Evolutionary conservation across 2,797 vertebrate species (phyloP).

Genomic region (Anolis apletophallus): DNA sequence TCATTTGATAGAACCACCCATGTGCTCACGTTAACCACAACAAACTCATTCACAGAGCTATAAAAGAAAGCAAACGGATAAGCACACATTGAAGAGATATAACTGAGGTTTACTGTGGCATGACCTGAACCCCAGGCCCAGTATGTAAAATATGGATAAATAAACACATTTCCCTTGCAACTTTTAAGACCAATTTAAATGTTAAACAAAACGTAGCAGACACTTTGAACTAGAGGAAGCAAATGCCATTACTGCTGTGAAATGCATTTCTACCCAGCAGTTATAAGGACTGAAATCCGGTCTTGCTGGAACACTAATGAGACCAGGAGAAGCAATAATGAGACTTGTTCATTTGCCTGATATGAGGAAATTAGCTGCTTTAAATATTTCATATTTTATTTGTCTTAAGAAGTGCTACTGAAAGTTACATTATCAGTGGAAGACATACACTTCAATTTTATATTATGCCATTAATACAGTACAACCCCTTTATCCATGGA

Average conservation of each 20-base stretch:
- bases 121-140: conserved; percentile 57
- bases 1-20: conserved; percentile 29
- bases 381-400: conserved; percentile 70
- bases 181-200: conserved; percentile 71
- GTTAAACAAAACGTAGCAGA: conserved; percentile 59
- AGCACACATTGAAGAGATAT: conserved; percentile 29
- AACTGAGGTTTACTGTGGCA: conserved; percentile 42
- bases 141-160: conserved; percentile 67
- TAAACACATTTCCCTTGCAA: conserved; percentile 66
- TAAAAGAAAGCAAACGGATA: conserved; percentile 46
- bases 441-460: conserved; percentile 16
- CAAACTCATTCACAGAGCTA: conserved; percentile 33
- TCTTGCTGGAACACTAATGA: conserved; percentile 66
- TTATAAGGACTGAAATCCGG: conserved; percentile 64
- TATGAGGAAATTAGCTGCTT: conserved; percentile 66
- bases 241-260: conserved; percentile 72
- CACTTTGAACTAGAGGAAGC: conserved; percentile 76
- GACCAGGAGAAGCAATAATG: conserved; percentile 68
- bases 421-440: conserved; percentile 63
- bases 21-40: conserved; percentile 34
- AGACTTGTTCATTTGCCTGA: conserved; percentile 68
- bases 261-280: conserved; percentile 74
- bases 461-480: conserved; percentile 16
- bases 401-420: conserved; percentile 65
- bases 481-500: no score